Conservation (phyloP, 1,140 invertebrate genomes). For the Helicoverpa zea region DNA sequence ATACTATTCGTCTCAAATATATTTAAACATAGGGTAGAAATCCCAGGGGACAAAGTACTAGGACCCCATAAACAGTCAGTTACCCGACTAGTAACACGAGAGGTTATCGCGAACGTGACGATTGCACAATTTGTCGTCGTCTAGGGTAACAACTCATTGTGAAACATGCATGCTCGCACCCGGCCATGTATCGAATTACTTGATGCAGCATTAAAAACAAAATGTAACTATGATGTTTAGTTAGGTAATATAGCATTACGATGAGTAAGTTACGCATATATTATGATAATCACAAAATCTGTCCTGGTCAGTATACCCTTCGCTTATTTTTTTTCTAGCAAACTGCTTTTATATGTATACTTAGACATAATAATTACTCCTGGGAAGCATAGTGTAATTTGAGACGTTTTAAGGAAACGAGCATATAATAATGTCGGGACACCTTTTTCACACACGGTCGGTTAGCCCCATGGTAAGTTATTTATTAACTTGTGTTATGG, state of each 20-base stretch:
- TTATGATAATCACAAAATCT: no score
- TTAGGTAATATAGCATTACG: not conserved
- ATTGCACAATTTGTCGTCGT: not conserved
- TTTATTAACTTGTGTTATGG: no score
- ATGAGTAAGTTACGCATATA: not conserved
- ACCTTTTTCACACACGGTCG: no score
- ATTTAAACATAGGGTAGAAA: no score
- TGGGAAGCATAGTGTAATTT: no score
- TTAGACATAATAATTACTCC: no score
- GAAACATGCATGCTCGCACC: not conserved
- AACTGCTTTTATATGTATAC: no score
- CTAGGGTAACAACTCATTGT: slow-evolving; percentile 3
- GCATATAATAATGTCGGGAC: no score
- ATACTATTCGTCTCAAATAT: not conserved
- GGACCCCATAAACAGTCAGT: not conserved
- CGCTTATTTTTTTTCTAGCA: no score
- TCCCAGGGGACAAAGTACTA: not conserved
- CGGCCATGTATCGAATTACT: slow-evolving; percentile 8
- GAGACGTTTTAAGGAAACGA: no score
- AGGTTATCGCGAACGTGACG: not conserved
- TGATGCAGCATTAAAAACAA: not conserved
- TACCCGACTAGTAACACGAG: not conserved
- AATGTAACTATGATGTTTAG: not conserved
- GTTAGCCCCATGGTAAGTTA: no score
- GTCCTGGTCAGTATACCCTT: no score